These are phyloP conservation scores for Halcyon chelicuti DNA, from an alignment of 2,797 vertebrate genomes.

Conservation along the genomic window DNA sequence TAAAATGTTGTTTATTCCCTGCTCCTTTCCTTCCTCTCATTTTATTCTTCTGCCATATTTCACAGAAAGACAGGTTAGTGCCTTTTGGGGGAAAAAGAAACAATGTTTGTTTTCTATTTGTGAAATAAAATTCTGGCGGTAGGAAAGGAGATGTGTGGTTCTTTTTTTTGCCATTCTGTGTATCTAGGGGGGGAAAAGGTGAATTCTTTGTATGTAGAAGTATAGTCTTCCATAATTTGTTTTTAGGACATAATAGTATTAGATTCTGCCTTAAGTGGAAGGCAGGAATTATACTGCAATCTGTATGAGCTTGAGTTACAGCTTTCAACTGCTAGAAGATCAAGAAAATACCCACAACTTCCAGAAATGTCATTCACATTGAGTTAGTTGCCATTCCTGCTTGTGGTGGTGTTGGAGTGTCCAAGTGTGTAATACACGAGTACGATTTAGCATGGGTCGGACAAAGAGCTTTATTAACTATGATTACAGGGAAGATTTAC, in stretches of 20 bases:
- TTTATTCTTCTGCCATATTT: background rate
- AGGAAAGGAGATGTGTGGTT: background rate
- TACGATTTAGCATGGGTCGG: background rate
- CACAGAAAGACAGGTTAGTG: background rate
- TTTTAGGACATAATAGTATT: background rate
- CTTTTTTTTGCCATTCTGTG: background rate
- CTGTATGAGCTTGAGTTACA: background rate
- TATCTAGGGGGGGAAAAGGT: background rate
- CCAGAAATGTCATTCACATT: background rate
- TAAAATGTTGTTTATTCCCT: constrained; percentile 44
- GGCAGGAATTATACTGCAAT: background rate
- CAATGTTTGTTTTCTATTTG: background rate
- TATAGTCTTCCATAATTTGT: background rate
- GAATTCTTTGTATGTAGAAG: background rate
- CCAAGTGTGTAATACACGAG: background rate
- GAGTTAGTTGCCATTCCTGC: background rate
- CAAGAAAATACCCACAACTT: background rate
- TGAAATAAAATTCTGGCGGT: background rate
- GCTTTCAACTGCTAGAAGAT: background rate
- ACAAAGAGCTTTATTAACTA: background rate
- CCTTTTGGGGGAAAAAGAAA: background rate
- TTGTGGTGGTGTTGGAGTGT: background rate
- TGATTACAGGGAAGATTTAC: background rate
- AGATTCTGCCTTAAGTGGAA: background rate
- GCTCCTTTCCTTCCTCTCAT: background rate